Evolutionary conservation across 2,888 invertebrate genomes (phyloP).

Genomic region (Mimas tiliae): DNA sequence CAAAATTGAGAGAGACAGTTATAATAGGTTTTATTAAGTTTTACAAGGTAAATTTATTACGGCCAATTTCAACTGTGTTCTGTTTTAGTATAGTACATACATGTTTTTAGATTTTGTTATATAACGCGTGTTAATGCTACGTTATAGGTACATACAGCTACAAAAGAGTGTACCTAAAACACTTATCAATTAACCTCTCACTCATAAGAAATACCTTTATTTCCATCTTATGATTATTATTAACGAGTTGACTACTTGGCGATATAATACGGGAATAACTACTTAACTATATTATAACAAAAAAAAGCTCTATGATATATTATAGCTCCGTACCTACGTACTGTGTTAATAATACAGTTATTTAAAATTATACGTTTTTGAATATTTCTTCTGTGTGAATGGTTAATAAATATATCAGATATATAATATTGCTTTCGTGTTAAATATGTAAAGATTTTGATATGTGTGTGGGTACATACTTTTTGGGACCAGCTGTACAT

Average conservation of each 20-base stretch:
- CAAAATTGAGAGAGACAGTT: background rate
- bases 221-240: background rate
- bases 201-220: background rate
- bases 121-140: constrained; percentile 12
- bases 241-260: no score
- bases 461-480: constrained; percentile 18
- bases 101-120: constrained; percentile 28
- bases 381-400: background rate
- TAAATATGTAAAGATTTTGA: constrained; percentile 6
- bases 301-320: no score
- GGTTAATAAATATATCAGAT: background rate
- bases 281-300: no score
- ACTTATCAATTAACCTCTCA: constrained; percentile 2
- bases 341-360: background rate
- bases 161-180: constrained; percentile 10
- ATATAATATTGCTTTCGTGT: constrained; percentile 15
- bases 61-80: constrained; percentile 1
- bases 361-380: background rate
- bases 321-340: no score
- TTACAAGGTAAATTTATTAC: background rate
- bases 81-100: constrained; percentile 26
- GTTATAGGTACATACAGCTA: constrained; percentile 15
- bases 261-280: no score
- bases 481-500: constrained; percentile 17
- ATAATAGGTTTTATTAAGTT: background rate